Evolutionary conservation across 2,888 invertebrate genomes (phyloP).

Genomic region (Cryptosula pallasiana): DNA sequence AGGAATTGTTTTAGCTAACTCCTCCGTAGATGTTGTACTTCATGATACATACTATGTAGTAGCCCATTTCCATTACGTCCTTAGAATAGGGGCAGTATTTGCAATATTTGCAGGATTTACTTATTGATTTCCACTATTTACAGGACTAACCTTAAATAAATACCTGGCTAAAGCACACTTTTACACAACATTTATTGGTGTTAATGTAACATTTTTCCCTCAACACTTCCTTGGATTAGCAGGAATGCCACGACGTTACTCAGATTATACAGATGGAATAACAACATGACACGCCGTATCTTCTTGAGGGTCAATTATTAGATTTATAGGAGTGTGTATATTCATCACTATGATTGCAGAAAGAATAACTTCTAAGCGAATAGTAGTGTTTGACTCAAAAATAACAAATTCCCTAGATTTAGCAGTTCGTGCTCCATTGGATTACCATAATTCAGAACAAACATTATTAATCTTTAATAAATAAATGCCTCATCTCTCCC

Average conservation of each 20-base stretch:
- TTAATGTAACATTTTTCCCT: slow-evolving; percentile 75
- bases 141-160: slow-evolving; percentile 61
- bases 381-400: slow-evolving; percentile 28
- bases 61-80: slow-evolving; percentile 75
- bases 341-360: slow-evolving; percentile 37
- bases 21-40: slow-evolving; percentile 69
- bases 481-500: slow-evolving; percentile 12
- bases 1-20: slow-evolving; percentile 59
- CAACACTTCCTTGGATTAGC: slow-evolving; percentile 69
- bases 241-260: slow-evolving; percentile 71
- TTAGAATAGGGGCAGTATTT: slow-evolving; percentile 75
- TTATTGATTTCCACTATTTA: slow-evolving; percentile 68
- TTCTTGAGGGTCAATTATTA: slow-evolving; percentile 34
- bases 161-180: slow-evolving; percentile 67
- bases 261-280: slow-evolving; percentile 66
- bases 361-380: slow-evolving; percentile 33
- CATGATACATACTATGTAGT: slow-evolving; percentile 83
- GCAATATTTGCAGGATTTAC: slow-evolving; percentile 70
- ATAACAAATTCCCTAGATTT: slow-evolving; percentile 33
- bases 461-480: slow-evolving; percentile 25
- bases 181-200: slow-evolving; percentile 65
- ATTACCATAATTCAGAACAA: slow-evolving; percentile 32
- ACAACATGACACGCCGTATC: slow-evolving; percentile 35
- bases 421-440: slow-evolving; percentile 31
- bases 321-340: slow-evolving; percentile 31